Percentiles rank a stretch among this genome's conserved stretches.
Evolutionary conservation across 2,113 vertebrate genomes (phyloP).

Genomic region (Campylomormyrus numenius): DNA sequence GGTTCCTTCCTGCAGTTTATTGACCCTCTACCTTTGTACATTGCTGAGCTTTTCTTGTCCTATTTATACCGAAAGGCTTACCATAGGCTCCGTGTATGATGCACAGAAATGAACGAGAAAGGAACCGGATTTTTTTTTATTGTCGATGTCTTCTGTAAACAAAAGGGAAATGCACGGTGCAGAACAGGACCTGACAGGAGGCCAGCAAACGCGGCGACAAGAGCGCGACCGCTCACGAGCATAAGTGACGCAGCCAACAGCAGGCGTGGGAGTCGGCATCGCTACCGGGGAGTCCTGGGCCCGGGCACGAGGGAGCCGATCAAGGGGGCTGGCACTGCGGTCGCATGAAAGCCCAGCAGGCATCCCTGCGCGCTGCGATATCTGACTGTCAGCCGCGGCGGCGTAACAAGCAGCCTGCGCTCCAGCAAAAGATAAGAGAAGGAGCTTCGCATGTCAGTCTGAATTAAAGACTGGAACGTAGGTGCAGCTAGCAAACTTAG

Average conservation of each 20-base stretch:
- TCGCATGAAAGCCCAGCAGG: not conserved
- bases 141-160: not conserved
- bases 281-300: not conserved
- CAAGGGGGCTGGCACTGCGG: not conserved
- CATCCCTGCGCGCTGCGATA: not conserved
- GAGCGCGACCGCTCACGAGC: not conserved
- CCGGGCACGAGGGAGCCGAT: not conserved
- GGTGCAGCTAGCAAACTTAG: not conserved
- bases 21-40: not conserved
- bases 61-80: not conserved
- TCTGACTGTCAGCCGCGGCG: not conserved
- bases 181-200: not conserved
- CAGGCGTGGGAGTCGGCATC: not conserved
- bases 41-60: not conserved
- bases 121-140: not conserved
- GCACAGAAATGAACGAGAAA: not conserved
- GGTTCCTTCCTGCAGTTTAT: not conserved
- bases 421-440: not conserved
- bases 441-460: not conserved
- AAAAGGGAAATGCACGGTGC: not conserved
- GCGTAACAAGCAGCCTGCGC: not conserved
- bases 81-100: not conserved
- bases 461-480: not conserved
- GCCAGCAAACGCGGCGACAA: not conserved
- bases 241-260: not conserved